A percentile compares a stretch with the other conserved stretches of the same genome.
phyloP scores from a whole-genome alignment of 2,888 invertebrate species.

The Drosophila kuntzei region DNA sequence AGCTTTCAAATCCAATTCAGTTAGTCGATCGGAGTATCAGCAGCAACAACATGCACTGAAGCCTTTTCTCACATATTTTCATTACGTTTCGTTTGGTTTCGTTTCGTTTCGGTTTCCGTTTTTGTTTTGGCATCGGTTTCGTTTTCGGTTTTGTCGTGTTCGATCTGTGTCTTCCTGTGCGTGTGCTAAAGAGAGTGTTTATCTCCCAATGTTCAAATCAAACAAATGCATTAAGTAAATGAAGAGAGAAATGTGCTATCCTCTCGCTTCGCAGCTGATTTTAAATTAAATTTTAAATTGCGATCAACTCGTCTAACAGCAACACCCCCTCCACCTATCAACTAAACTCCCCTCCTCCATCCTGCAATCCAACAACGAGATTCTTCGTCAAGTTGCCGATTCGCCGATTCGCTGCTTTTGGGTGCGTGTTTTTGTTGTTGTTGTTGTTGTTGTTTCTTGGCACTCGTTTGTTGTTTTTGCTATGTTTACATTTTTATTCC shows the following conservation, averaged over 20 bases:
- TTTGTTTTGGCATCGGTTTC: constrained; percentile 42
- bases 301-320: constrained; percentile 21
- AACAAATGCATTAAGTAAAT: constrained; percentile 60
- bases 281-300: constrained; percentile 48
- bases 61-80: constrained; percentile 56
- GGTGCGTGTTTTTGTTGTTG: constrained; percentile 61
- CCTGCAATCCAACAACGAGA: constrained; percentile 34
- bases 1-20: constrained; percentile 62
- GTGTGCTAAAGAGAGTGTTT: constrained; percentile 29
- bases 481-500: constrained; percentile 56
- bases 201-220: constrained; percentile 40
- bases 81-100: constrained; percentile 53
- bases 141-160: constrained; percentile 42
- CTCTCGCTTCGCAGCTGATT: constrained; percentile 50
- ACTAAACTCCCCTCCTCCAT: constrained; percentile 3
- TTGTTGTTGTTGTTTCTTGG: constrained; percentile 36
- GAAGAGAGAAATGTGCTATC: constrained; percentile 42
- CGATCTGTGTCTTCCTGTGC: constrained; percentile 19
- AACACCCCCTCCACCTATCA: background rate
- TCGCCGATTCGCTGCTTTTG: constrained; percentile 51
- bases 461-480: constrained; percentile 60
- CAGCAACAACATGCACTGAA: constrained; percentile 53
- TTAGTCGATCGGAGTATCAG: constrained; percentile 57
- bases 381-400: constrained; percentile 48
- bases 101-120: constrained; percentile 42